Percentiles rank a stretch among this genome's conserved stretches.
Evolutionary conservation across 2,888 invertebrate genomes (phyloP).

Genomic region (Capitulum mitella): DNA sequence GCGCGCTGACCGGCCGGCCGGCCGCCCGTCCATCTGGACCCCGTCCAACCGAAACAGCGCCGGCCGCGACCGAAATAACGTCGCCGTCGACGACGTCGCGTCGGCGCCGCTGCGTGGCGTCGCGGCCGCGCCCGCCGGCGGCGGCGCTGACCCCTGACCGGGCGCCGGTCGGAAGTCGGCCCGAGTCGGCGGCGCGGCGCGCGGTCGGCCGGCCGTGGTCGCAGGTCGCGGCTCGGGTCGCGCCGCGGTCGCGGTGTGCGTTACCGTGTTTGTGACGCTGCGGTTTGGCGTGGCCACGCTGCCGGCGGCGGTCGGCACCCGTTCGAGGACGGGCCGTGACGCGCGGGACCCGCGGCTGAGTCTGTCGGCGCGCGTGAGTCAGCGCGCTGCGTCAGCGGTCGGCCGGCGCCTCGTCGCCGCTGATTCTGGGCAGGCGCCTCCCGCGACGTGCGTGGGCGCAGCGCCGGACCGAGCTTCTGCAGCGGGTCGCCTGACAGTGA

Average conservation of each 20-base stretch:
- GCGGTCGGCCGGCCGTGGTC: neutral
- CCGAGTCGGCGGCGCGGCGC: neutral
- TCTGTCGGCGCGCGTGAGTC: too few species aligned
- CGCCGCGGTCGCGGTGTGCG: neutral
- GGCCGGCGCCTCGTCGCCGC: too few species aligned
- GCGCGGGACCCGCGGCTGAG: too few species aligned
- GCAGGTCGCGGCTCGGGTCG: neutral
- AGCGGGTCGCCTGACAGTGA: neutral
- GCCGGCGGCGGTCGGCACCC: too few species aligned
- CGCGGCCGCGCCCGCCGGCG: neutral
- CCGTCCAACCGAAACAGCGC: constrained; percentile 4
- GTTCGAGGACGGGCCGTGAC: too few species aligned
- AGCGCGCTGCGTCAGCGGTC: too few species aligned
- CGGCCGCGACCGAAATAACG: neutral
- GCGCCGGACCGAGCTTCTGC: too few species aligned
- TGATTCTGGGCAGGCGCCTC: too few species aligned
- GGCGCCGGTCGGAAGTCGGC: neutral
- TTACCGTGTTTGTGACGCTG: neutral
- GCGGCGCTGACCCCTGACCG: neutral
- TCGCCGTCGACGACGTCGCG: neutral
- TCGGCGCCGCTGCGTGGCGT: neutral
- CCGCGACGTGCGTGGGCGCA: too few species aligned
- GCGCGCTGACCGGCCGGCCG: neutral
- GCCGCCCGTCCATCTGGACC: neutral
- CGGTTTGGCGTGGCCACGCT: too few species aligned